A percentile compares a stretch with the other conserved stretches of the same genome.
These are phyloP conservation scores for Ibycter americanus DNA, from an alignment of 2,797 vertebrate species.

Conservation along the genomic window DNA sequence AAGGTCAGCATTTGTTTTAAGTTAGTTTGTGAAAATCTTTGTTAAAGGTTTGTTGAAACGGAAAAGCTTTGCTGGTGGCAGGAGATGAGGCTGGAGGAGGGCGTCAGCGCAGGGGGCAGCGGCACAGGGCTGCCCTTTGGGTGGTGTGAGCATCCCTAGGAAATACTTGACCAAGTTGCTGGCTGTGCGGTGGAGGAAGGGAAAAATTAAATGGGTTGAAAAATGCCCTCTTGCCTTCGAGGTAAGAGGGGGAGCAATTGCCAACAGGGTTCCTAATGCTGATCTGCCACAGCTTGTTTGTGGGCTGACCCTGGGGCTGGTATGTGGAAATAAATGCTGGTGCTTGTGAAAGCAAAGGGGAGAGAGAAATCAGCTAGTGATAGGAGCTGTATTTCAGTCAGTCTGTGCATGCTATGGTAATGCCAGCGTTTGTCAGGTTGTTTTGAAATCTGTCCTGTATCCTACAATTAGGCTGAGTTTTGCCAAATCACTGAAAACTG, in stretches of 20 bases:
- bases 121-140: fast-evolving
- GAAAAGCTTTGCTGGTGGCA: neutral
- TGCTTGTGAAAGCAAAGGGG: neutral
- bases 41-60: neutral
- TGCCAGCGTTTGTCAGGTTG: fast-evolving
- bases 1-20: neutral
- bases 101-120: fast-evolving
- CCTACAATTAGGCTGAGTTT: neutral
- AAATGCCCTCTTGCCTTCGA: neutral
- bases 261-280: fast-evolving
- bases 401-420: neutral
- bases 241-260: neutral
- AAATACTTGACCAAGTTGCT: neutral
- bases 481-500: neutral
- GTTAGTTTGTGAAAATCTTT: neutral
- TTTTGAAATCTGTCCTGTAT: neutral
- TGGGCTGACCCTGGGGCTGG: neutral
- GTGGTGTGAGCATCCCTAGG: neutral
- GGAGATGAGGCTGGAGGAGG: neutral
- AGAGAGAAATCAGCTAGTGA: neutral
- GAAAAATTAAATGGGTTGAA: neutral
- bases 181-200: neutral
- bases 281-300: neutral
- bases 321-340: neutral
- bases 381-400: neutral